Evolutionary conservation across 2,113 vertebrate species (phyloP), one percentile per base, ranked within the genome.

Genomic region (Centropus unirufus): DNA sequence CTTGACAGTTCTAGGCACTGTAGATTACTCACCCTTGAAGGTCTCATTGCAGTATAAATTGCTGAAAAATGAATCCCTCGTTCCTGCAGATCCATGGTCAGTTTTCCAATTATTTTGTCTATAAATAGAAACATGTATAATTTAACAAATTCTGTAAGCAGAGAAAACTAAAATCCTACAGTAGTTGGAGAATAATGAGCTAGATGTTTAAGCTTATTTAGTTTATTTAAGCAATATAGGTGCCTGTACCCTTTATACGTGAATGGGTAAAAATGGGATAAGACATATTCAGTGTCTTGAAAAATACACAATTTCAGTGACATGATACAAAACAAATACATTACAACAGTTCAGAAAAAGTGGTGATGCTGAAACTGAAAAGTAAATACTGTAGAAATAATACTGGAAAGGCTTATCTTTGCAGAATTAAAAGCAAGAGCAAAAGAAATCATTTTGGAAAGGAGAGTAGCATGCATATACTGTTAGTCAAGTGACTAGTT

Each of bases 61-160:
- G 46, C 87, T 76, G 87, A 96, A 90, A 96, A 95, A 63, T 82
- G 6, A 87, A 97, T 84, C 78, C 96, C 96, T 89, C 32, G 89
- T 59, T 96, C 44, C 85, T 86, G 90, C 67, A 98, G 88, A 77
- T 82, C 83, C 82, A 32, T 96, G 76, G 66, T 93, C 55, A 96
- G 67, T 63, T 63, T 96, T 91, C 95, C 89, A 92, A 95, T 98
- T 81, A 97, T 63, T 96, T 95, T 92, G 70, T 97, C 97, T 97
- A 87, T 80, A 95, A 95, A 95, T 13, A 97, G 61, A 95, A 94
- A 58, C 8, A 70, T 42, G 32, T 40, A 80, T 86, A 92, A 92
- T 64, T 95, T 94, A 94, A 73, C 58, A 93, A 94, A 75, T 4
- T 39, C 39, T 29, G 29, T 67, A 74, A 80, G 23, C 7, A 90